A percentile compares a stretch with the other conserved stretches of the same genome.
Evolutionary conservation across 2,113 vertebrate genomes (phyloP).

Genomic region (Sebastes schlegelii): DNA sequence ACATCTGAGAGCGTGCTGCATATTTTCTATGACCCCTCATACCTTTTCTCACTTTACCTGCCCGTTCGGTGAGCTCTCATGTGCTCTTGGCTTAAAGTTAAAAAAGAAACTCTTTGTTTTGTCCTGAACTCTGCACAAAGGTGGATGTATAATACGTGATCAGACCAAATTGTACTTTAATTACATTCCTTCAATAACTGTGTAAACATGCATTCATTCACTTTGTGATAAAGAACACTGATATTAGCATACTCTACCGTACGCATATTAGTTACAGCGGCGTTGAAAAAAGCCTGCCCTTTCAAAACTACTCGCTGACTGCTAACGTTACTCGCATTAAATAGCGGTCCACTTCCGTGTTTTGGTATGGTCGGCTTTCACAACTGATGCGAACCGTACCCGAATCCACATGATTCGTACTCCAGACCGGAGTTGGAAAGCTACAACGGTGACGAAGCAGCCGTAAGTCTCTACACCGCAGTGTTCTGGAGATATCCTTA

Average conservation of each 20-base stretch:
- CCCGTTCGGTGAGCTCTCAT: not conserved
- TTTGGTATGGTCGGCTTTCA: too few relatives aligned
- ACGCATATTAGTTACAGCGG: too few relatives aligned
- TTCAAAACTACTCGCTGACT: too few relatives aligned
- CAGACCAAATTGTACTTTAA: not conserved
- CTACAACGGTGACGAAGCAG: too few relatives aligned
- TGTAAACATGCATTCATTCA: not conserved
- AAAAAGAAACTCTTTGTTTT: slow-evolving; percentile 15
- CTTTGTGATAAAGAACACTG: not conserved
- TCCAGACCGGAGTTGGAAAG: too few relatives aligned
- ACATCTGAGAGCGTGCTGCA: slow-evolving; percentile 28
- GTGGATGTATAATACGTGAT: not conserved
- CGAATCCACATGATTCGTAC: too few relatives aligned
- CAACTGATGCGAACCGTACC: too few relatives aligned
- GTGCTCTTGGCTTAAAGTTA: slow-evolving; percentile 5
- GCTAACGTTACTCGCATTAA: too few relatives aligned
- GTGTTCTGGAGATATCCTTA: too few relatives aligned
- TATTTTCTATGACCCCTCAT: slow-evolving; percentile 20
- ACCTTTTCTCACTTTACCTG: not conserved
- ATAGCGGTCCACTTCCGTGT: too few relatives aligned
- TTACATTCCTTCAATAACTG: not conserved
- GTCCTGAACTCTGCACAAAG: slow-evolving; percentile 27
- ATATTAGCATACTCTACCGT: not conserved
- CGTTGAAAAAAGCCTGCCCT: too few relatives aligned
- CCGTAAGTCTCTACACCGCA: too few relatives aligned